Evolutionary conservation across 2,888 invertebrate species (phyloP), one percentile per base, ranked within the genome.

Genomic region (Danaus chrysippus): DNA sequence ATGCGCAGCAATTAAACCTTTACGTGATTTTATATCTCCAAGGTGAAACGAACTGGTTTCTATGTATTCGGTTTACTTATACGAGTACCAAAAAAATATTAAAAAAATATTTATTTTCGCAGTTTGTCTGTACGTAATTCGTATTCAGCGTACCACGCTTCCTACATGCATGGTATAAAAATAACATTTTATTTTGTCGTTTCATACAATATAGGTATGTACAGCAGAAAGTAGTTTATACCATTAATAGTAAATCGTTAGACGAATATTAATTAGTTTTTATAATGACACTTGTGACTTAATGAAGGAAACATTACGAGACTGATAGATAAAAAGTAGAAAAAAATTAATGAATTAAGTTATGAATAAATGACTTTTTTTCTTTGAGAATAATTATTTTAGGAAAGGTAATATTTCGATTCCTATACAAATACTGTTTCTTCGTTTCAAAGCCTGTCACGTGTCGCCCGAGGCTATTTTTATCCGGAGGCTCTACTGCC

Each of bases 1-100:
- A 62, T 69, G 69, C 71, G 69, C 69, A 71, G 66, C 43, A 63
- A 63, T 65, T 60, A 56, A n/a, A 44, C 13, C 42, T 57, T 49
- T 17, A n/a, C 12, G 55, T 56, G 19, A 46, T 12, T 23, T 15
- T 53, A 56, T 61, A 52, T 41, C 34, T 15, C 49, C 56, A 56
- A 56, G 52, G 34, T 61, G 15, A n/a, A n/a, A n/a, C n/a, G n/a
- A 13, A 56, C 49, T 13, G 42, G 43, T 43, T 49, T 62, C 49
- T 10, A 13, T 43, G 54, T 52, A 56, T 42, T 41, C 42, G 23
- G 34, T 15, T 56, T 49, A 17, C 11, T 34, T 34, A 5, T 34
- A 34, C 2, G 23, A 5, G 3, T 34, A 34, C 23, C 23, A 6
- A 34, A 34, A 34, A 34, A 34, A 3, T n/a, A n/a, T n/a, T n/a